Evolutionary conservation across 2,888 invertebrate species (phyloP).

Genomic region (Proisotoma minuta): DNA sequence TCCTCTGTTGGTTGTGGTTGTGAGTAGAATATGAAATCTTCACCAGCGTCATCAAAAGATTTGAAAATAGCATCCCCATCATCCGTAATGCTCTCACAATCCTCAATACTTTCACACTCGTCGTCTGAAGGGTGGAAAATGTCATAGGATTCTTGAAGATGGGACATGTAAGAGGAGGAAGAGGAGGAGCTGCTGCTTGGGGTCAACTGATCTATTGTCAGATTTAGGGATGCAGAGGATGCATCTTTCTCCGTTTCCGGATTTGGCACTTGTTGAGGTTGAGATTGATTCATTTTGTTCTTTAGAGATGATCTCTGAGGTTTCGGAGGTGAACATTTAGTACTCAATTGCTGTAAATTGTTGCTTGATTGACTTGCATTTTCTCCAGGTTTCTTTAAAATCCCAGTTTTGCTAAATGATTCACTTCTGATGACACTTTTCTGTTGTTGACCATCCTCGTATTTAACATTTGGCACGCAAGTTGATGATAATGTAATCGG

Average conservation of each 20-base stretch:
- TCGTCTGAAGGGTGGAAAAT: constrained; percentile 32
- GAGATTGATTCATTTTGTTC: neutral
- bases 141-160: constrained; percentile 39
- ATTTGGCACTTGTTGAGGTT: neutral
- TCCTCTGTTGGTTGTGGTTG: neutral
- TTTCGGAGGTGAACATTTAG: neutral
- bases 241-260: too few species aligned
- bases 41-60: constrained; percentile 39
- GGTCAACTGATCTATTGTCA: constrained; percentile 24
- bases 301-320: neutral
- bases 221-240: too few species aligned
- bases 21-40: constrained; percentile 39
- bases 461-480: neutral
- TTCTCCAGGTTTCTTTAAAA: neutral
- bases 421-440: neutral
- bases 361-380: neutral
- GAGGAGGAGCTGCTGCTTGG: constrained; percentile 32
- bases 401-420: constrained; percentile 8
- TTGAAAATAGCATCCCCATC: constrained; percentile 30
- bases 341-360: neutral
- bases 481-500: neutral
- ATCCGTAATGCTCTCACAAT: constrained; percentile 7
- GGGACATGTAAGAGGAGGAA: constrained; percentile 31
- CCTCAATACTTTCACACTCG: constrained; percentile 29
- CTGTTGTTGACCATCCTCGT: neutral